These are phyloP conservation scores for Oreohelix idahoensis DNA, from an alignment of 1,140 invertebrate genomes.

Conservation along the genomic window DNA sequence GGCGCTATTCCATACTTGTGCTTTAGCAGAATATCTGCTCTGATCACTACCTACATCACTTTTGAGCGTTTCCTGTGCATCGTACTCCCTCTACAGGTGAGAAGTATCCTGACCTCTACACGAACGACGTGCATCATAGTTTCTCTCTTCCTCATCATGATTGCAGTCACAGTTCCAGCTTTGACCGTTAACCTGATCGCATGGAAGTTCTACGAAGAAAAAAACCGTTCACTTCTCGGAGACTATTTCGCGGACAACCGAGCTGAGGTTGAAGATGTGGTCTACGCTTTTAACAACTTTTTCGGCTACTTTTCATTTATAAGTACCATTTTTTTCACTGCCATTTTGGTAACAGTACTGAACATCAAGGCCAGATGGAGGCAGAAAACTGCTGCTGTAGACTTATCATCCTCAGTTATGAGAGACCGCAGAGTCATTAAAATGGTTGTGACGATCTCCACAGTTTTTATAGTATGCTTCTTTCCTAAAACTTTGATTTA, in stretches of 20 bases:
- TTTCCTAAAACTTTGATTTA: not conserved
- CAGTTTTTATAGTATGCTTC: constrained; percentile 20
- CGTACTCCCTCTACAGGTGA: constrained; percentile 72
- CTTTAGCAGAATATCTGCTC: constrained; percentile 84
- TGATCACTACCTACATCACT: not conserved
- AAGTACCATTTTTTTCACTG: not conserved
- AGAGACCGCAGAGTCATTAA: not conserved
- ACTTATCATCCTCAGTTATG: not conserved
- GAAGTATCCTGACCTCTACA: constrained; percentile 89
- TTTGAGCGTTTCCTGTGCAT: constrained; percentile 32
- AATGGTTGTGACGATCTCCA: constrained; percentile 14
- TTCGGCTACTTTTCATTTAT: not conserved
- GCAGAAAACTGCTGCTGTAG: not conserved
- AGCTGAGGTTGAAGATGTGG: not conserved
- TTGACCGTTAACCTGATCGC: not conserved
- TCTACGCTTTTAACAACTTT: not conserved
- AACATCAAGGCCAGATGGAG: constrained; percentile 7
- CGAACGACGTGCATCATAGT: constrained; percentile 85
- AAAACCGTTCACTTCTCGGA: not conserved
- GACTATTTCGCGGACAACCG: not conserved
- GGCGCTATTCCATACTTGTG: constrained; percentile 91
- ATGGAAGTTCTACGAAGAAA: not conserved
- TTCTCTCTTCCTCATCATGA: not conserved
- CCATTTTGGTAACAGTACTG: not conserved
- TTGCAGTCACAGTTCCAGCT: not conserved